Evolutionary conservation across 2,113 vertebrate species (phyloP).

Genomic region (Actenoides hombroni): DNA sequence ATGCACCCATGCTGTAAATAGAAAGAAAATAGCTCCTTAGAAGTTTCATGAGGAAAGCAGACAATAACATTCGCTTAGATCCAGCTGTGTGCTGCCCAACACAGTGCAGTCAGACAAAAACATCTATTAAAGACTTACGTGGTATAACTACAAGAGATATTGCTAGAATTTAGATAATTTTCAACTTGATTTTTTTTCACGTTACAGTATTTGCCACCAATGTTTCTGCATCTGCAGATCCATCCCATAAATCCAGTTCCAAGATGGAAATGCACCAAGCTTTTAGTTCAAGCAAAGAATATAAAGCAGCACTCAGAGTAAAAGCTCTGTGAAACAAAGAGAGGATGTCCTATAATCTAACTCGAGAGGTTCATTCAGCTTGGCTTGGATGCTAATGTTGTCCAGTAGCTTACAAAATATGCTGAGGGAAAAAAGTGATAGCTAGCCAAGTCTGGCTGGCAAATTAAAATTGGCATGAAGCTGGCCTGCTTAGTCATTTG

Average conservation of each 20-base stretch:
- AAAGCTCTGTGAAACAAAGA: not conserved
- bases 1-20: not conserved
- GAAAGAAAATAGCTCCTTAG: not conserved
- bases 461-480: constrained; percentile 23
- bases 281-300: not conserved
- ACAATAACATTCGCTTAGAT: not conserved
- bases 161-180: not conserved
- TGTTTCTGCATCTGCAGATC: not conserved
- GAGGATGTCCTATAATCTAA: not conserved
- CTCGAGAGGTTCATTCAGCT: not conserved
- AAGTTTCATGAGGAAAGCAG: not conserved
- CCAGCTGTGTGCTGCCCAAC: not conserved
- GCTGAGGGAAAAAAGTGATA: constrained; percentile 4
- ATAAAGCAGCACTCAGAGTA: not conserved
- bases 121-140: not conserved
- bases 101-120: not conserved
- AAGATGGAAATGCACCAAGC: not conserved
- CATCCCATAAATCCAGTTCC: not conserved
- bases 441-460: not conserved
- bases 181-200: not conserved
- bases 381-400: not conserved
- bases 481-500: constrained; percentile 14
- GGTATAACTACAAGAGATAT: not conserved
- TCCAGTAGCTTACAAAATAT: not conserved
- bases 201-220: not conserved